phyloP scores from a whole-genome alignment of 2,797 vertebrate genomes.

The Lateolabrax maculatus region DNA sequence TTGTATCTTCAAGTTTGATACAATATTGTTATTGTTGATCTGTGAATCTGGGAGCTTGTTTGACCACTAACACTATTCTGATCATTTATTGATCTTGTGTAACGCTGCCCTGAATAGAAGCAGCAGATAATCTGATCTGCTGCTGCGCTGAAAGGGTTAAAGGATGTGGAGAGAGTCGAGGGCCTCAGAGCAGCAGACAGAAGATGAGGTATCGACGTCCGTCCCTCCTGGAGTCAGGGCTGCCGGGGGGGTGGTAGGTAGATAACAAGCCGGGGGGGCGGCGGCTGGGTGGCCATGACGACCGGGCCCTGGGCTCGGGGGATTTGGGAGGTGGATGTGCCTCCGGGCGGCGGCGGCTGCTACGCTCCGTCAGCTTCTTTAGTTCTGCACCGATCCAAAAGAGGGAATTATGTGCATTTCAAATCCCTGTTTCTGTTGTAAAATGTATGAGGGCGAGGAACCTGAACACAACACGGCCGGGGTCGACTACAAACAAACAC shows the following conservation, averaged over 20 bases:
- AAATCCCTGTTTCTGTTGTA: conserved; percentile 53
- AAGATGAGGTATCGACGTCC: conserved; percentile 53
- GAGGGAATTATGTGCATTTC: conserved; percentile 64
- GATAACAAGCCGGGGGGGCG: too few relatives aligned
- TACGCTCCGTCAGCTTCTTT: conserved; percentile 59
- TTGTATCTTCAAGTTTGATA: too few relatives aligned
- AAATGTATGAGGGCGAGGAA: conserved; percentile 55
- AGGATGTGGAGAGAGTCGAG: background rate
- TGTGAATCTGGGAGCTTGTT: too few relatives aligned
- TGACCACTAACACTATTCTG: background rate
- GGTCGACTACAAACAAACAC: conserved; percentile 6
- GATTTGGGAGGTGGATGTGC: conserved; percentile 47
- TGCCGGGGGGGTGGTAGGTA: background rate
- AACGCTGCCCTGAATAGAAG: background rate
- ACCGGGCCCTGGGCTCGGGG: conserved; percentile 13
- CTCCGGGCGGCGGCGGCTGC: conserved; percentile 26
- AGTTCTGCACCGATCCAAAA: conserved; percentile 56
- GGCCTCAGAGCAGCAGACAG: conserved; percentile 28
- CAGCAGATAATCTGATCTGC: background rate
- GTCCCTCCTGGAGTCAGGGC: conserved; percentile 31
- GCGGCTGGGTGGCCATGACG: conserved; percentile 33
- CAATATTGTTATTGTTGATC: too few relatives aligned
- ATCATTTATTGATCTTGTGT: background rate
- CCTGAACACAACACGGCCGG: conserved; percentile 39
- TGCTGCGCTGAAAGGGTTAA: conserved; percentile 18